phyloP scores from a whole-genome alignment of 2,888 invertebrate species.

The Uloborus plumipes region DNA sequence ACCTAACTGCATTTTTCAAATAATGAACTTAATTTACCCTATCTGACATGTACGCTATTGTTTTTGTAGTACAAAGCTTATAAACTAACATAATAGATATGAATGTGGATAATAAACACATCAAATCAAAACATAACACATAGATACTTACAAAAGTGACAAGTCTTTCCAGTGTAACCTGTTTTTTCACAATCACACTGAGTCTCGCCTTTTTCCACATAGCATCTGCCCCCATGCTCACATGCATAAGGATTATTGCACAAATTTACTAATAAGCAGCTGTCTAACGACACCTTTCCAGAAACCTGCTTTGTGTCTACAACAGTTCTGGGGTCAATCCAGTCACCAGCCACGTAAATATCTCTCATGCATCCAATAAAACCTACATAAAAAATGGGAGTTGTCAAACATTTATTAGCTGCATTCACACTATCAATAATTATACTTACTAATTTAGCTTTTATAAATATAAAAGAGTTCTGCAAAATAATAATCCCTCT shows the following conservation, averaged over 20 bases:
- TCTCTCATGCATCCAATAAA: conserved; percentile 72
- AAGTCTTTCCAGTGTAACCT: conserved; percentile 92
- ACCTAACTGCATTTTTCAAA: no score
- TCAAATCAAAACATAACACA: no score
- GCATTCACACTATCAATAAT: not conserved
- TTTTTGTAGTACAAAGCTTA: no score
- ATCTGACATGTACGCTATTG: no score
- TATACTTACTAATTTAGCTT: not conserved
- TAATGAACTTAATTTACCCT: no score
- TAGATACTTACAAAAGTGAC: conserved; percentile 81
- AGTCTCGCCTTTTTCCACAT: conserved; percentile 87
- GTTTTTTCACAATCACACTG: conserved; percentile 91
- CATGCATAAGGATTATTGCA: conserved; percentile 91
- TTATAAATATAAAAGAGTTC: not conserved
- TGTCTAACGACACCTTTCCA: conserved; percentile 90
- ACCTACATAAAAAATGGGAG: conserved; percentile 66
- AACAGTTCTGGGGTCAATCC: conserved; percentile 70
- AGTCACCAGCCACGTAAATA: conserved; percentile 69
- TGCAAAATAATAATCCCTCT: not conserved
- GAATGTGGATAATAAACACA: no score
- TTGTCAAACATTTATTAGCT: no score
- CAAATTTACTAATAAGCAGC: conserved; percentile 90
- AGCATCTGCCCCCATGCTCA: conserved; percentile 91
- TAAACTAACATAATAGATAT: no score
- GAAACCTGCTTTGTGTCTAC: conserved; percentile 69